These are phyloP conservation scores for Therioaphis trifolii DNA, from an alignment of 2,888 invertebrate species.

Conservation along the genomic window DNA sequence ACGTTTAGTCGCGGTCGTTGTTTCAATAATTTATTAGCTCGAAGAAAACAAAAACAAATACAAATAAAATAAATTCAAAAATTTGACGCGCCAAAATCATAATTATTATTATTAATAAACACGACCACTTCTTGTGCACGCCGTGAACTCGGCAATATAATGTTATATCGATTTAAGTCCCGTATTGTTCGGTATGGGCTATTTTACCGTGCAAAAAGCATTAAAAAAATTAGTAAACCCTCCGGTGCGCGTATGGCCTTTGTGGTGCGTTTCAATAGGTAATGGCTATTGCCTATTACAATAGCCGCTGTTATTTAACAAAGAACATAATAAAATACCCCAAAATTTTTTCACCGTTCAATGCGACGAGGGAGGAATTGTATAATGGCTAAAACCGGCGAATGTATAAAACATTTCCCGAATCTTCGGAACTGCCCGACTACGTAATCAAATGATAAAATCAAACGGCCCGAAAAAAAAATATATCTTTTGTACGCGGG, in stretches of 20 bases:
- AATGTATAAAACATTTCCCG: constrained; percentile 36
- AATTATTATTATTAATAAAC: no score
- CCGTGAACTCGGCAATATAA: no score
- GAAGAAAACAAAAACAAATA: no score
- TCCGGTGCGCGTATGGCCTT: not conserved
- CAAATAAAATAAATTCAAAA: no score
- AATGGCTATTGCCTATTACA: constrained; percentile 47
- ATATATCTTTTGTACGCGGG: no score
- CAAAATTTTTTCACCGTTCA: constrained; percentile 25
- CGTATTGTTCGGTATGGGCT: no score
- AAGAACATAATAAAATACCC: constrained; percentile 51
- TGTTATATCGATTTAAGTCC: not conserved
- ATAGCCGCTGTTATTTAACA: constrained; percentile 47
- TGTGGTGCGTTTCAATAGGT: constrained; percentile 41
- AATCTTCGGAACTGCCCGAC: not conserved
- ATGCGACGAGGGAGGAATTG: constrained; percentile 25
- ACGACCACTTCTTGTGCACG: not conserved
- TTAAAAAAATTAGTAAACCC: constrained; percentile 52
- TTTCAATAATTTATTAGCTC: no score
- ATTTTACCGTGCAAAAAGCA: constrained; percentile 14
- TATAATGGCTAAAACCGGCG: constrained; percentile 43
- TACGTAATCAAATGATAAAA: constrained; percentile 47
- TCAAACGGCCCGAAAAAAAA: constrained; percentile 5
- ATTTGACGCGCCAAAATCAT: no score
- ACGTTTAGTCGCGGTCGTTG: no score